Conservation (phyloP, 92 coral and sea anemone genomes). For the Porites lobata region DNA sequence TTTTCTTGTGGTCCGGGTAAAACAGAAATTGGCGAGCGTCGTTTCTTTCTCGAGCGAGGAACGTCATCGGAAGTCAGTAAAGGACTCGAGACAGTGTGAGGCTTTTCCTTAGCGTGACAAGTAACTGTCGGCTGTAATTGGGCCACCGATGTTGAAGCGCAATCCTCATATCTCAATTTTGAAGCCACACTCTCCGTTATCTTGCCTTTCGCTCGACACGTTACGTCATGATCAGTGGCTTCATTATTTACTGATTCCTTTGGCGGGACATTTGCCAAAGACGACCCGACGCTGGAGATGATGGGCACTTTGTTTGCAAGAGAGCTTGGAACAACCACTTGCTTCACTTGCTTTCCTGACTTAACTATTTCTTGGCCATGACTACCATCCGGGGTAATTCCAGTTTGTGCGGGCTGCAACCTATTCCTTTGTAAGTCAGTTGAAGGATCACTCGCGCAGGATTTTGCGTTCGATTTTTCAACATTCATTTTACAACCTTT, state of each 20-base stretch:
- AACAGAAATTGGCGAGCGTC: slow-evolving; percentile 63
- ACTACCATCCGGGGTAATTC: background rate
- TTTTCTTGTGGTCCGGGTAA: slow-evolving; percentile 52
- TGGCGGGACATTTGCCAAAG: background rate
- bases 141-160: background rate
- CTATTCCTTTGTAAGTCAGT: background rate
- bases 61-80: background rate
- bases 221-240: background rate
- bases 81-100: background rate
- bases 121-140: background rate
- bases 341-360: background rate
- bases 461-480: background rate
- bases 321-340: background rate
- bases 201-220: background rate
- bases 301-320: background rate
- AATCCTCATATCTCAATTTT: background rate
- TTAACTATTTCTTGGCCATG: background rate
- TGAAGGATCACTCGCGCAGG: background rate
- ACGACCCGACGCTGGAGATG: background rate
- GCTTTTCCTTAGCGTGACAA: background rate
- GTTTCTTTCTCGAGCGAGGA: slow-evolving; percentile 45
- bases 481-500: background rate
- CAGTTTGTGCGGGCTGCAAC: background rate
- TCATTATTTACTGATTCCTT: background rate
- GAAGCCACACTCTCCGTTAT: background rate